These are phyloP conservation scores for Darevskia mixta DNA, from an alignment of 2,797 vertebrate species.

Conservation along the genomic window DNA sequence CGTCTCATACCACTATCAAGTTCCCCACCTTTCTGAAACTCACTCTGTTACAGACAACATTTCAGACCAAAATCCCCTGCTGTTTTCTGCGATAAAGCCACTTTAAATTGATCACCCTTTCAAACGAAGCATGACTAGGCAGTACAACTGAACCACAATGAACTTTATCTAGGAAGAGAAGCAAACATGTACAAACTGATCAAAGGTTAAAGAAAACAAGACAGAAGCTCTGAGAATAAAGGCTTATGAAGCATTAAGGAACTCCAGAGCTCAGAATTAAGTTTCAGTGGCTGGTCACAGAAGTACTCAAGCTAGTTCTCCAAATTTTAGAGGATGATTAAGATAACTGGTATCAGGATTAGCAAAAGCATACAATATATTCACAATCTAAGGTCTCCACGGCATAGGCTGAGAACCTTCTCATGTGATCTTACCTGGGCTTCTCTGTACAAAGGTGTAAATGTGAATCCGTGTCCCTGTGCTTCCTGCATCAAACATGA, in stretches of 20 bases:
- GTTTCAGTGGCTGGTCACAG: constrained; percentile 27
- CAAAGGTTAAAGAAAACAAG: constrained; percentile 13
- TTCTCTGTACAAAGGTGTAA: constrained; percentile 95
- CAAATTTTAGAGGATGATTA: neutral
- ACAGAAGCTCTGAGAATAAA: neutral
- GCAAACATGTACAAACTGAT: neutral
- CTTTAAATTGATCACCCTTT: neutral
- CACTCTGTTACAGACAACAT: neutral
- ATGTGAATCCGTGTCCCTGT: constrained; percentile 97
- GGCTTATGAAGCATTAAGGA: neutral
- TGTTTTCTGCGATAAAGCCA: neutral
- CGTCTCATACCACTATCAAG: fast-evolving
- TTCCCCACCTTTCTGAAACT: neutral
- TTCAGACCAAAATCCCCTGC: neutral
- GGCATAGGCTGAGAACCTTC: neutral
- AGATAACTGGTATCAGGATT: neutral
- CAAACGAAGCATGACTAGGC: neutral
- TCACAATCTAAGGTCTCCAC: neutral
- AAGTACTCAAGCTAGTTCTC: constrained; percentile 12
- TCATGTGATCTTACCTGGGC: constrained; percentile 82
- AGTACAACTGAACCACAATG: neutral
- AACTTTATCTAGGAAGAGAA: constrained; percentile 7
- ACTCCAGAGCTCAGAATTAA: neutral
- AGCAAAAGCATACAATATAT: neutral
- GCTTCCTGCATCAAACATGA: constrained; percentile 99